Base-by-base conservation (phyloP, 2,113 vertebrate species). In the Enhydra lutris region DNA sequence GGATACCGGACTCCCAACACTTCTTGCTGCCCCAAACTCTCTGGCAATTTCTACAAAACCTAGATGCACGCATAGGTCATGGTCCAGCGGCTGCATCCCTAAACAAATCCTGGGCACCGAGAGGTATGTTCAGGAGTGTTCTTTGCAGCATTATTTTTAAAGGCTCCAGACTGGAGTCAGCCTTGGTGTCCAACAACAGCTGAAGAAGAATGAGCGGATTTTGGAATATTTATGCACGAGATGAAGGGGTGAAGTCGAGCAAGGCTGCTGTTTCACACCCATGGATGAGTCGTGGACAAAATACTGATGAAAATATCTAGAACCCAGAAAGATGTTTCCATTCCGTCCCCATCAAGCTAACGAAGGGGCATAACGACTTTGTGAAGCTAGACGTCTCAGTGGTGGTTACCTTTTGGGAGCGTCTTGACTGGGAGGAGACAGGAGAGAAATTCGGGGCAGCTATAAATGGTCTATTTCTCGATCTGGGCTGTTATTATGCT, bases 1-100 rank as follows among this genome's bases (percentile, higher is more conserved):
- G 34, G 34, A 9, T 18, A 6, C 2, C 3, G 3, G 52, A 45
- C 29, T 7, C 55, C 14, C 29, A 14, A n/a, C 5, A n/a, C 13
- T 47, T 23, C 7, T 34, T 21, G 9, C 55, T 14, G 31, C 10
- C 31, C 87, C 14, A 24, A 61, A 9, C 71, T 47, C 17, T 55
- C 18, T 42, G 71, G 52, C 12, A 18, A 20, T n/a, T 80, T 36
- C 52, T 81, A 26, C 23, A 81, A 90, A 50, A 29, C 57, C 88
- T 50, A 17, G 47, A n/a, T 6, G 7, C 4, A 17, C 0, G 39
- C 5, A 7, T 17, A 4, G 26, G 20, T 6, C 39, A 1, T 7
- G 20, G 57, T 50, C n/a, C 85, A 39, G 17, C 6, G 5, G 52
- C 29, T 15, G 26, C 29, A 9, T 34, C 36, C 52, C 52, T 10